Evolutionary conservation across 2,797 vertebrate genomes (phyloP).

Genomic region (Tympanoctomys barrerae): DNA sequence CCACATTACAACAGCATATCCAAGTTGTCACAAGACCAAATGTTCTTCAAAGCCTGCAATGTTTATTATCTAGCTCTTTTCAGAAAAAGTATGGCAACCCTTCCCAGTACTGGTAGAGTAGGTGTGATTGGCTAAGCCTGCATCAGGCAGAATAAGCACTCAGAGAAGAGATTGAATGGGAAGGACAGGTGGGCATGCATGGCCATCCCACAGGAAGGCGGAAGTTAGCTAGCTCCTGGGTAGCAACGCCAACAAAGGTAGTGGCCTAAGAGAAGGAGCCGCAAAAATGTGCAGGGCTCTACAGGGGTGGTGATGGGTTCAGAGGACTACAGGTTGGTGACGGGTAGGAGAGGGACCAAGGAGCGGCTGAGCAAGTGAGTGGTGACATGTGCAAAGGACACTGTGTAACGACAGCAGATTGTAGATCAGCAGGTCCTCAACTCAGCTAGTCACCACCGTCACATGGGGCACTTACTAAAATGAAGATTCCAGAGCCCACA

Average conservation of each 20-base stretch:
- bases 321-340: background rate
- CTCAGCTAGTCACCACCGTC: background rate
- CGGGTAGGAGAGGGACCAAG: too few species aligned
- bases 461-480: background rate
- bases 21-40: background rate
- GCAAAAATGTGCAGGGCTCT: background rate
- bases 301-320: too few species aligned
- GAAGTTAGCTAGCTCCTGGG: background rate
- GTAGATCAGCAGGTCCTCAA: background rate
- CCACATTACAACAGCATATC: background rate
- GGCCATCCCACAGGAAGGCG: background rate
- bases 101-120: background rate
- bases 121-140: background rate
- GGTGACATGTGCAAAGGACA: rapidly evolving
- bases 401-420: background rate
- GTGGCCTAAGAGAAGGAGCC: background rate
- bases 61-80: background rate
- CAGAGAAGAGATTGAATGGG: background rate
- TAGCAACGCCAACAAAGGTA: background rate
- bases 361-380: background rate
- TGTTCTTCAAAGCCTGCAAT: background rate
- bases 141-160: too few species aligned
- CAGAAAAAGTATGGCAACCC: background rate
- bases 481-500: background rate
- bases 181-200: background rate